Evolutionary conservation across 2,797 vertebrate genomes (phyloP).

Genomic region (Pipistrellus nathusii): DNA sequence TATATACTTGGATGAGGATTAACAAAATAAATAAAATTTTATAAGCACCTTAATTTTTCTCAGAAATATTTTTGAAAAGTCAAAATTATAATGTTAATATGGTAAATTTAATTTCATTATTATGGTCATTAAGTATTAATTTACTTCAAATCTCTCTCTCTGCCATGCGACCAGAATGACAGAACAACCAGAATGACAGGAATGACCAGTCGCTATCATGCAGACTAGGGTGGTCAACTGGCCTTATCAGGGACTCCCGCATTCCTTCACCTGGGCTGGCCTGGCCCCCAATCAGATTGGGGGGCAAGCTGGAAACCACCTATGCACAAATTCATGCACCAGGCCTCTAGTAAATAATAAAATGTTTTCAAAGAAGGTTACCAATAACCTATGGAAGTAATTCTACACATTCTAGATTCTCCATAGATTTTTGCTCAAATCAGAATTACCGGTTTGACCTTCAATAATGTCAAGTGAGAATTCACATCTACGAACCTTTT

Average conservation of each 20-base stretch:
- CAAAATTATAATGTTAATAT: slow-evolving; percentile 6
- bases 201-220: too few species aligned
- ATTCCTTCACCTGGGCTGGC: too few species aligned
- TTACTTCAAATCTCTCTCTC: not conserved
- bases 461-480: slow-evolving; percentile 43
- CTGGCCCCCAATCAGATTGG: too few species aligned
- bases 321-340: too few species aligned
- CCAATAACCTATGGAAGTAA: not conserved
- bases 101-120: not conserved
- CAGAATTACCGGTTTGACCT: not conserved
- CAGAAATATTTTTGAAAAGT: not conserved
- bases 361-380: not conserved
- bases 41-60: not conserved
- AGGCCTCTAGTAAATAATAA: not conserved
- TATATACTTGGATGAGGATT: too few species aligned
- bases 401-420: not conserved
- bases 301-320: too few species aligned
- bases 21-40: not conserved
- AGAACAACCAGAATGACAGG: too few species aligned
- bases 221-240: too few species aligned
- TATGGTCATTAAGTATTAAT: not conserved
- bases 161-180: too few species aligned
- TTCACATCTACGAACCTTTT: not conserved
- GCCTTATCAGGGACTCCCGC: rapidly evolving
- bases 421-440: not conserved